Evolutionary conservation across 30 jellyfish, hydroid and myxozoan genomes (phyloP).

Genomic region (Pelagia noctiluca): DNA sequence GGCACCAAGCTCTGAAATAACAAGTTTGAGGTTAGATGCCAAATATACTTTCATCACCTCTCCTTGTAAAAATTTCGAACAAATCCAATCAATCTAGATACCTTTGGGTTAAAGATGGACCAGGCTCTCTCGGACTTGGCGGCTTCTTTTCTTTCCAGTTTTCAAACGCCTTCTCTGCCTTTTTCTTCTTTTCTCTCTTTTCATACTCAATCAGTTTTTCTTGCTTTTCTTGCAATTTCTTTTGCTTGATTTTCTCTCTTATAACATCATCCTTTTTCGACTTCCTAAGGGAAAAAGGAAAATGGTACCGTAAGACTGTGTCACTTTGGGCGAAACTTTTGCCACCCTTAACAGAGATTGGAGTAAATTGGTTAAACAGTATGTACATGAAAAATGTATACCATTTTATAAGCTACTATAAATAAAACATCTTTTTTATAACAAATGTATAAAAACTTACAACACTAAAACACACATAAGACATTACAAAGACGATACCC

Average conservation of each 20-base stretch:
- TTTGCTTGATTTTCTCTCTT: conserved; percentile 56
- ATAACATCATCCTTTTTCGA: conserved; percentile 67
- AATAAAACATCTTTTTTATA: no score
- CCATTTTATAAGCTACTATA: no score
- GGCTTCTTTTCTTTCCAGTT: conserved; percentile 79
- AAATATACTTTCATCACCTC: neutral
- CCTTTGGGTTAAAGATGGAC: conserved; percentile 72
- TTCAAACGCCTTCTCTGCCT: conserved; percentile 70
- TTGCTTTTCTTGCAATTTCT: conserved; percentile 56
- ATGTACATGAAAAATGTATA: no score
- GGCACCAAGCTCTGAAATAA: conserved; percentile 90
- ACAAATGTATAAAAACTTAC: no score
- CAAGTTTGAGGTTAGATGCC: neutral
- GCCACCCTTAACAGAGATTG: no score
- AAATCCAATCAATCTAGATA: neutral
- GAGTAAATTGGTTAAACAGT: no score
- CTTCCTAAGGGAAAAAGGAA: conserved; percentile 49
- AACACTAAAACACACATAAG: no score
- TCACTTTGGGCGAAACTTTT: no score
- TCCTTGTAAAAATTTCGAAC: neutral
- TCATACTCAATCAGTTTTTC: conserved; percentile 56
- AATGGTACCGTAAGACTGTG: neutral
- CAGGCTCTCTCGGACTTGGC: conserved; percentile 23
- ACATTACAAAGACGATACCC: no score
- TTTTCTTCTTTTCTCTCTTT: conserved; percentile 70